Conservation (phyloP, 2,888 invertebrate species). For the Frankliniella fusca region DNA sequence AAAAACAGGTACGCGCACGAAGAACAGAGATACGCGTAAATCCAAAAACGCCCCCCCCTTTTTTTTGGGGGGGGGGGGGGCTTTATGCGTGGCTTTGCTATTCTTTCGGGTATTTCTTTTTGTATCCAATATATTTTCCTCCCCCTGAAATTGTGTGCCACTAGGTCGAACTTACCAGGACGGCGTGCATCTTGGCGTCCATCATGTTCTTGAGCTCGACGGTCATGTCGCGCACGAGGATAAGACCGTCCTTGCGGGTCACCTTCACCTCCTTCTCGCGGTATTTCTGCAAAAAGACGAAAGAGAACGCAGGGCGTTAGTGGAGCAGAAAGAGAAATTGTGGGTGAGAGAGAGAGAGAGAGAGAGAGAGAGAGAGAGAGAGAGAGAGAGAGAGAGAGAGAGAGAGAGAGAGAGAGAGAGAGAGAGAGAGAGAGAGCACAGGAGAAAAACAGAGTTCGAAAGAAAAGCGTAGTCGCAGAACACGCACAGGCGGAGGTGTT, state of each 20-base stretch:
- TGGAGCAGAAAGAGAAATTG: background rate
- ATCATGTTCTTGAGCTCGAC: conserved; percentile 88
- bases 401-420: background rate
- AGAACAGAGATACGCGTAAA: too few relatives aligned
- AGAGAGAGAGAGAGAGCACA: too few relatives aligned
- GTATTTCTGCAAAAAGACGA: conserved; percentile 62
- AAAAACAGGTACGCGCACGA: too few relatives aligned
- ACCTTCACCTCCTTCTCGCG: conserved; percentile 73
- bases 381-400: background rate
- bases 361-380: background rate
- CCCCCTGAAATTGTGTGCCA: too few relatives aligned
- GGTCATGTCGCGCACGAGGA: conserved; percentile 81
- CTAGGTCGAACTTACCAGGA: conserved; percentile 65
- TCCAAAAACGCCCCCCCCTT: too few relatives aligned
- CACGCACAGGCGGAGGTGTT: too few relatives aligned
- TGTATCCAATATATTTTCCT: too few relatives aligned
- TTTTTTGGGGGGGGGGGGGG: too few relatives aligned
- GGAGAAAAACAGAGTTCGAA: too few relatives aligned
- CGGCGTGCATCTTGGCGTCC: conserved; percentile 87
- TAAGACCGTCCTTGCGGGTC: conserved; percentile 75
- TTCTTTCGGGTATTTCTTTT: conserved; percentile 12
- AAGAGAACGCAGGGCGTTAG: background rate
- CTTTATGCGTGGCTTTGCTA: too few relatives aligned
- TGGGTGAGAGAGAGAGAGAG: too few relatives aligned
- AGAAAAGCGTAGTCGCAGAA: too few relatives aligned